These are phyloP conservation scores for Mandrillus leucophaeus DNA, from an alignment of 2,113 vertebrate species.

Conservation along the genomic window DNA sequence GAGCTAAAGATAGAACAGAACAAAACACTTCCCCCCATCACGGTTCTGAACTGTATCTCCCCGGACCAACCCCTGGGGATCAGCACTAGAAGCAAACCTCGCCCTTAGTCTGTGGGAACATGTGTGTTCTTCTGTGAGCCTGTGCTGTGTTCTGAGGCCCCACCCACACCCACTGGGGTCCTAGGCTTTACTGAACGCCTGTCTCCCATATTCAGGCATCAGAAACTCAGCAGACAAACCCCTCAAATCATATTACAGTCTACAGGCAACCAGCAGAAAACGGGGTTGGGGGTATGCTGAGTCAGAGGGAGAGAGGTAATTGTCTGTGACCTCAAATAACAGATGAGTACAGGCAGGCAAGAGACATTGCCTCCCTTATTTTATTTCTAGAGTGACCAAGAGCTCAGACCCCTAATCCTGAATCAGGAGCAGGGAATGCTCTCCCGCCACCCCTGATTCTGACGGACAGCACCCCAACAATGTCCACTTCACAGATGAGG, in stretches of 20 bases:
- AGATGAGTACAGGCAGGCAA: rapidly evolving
- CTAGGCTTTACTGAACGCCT: not conserved
- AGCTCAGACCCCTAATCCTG: not conserved
- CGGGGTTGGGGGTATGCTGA: rapidly evolving
- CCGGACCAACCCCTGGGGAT: not conserved
- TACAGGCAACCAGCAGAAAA: not conserved
- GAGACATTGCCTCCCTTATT: not conserved
- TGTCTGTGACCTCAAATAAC: not conserved
- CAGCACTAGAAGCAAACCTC: not conserved
- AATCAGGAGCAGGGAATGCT: not conserved
- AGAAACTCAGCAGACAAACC: not conserved
- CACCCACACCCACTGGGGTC: too few relatives aligned
- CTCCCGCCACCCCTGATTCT: rapidly evolving
- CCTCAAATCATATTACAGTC: not conserved
- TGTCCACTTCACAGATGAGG: not conserved
- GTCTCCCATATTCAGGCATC: not conserved
- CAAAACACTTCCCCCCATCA: not conserved
- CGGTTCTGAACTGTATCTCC: not conserved
- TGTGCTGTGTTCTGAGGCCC: not conserved
- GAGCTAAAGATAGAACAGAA: not conserved
- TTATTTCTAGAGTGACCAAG: not conserved
- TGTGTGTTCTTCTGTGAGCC: not conserved
- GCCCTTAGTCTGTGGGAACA: not conserved
- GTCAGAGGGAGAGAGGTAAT: not conserved
- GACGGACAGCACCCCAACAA: not conserved